Evolutionary conservation across 2,797 vertebrate species (phyloP).

Genomic region (Distichodus sexfasciatus): DNA sequence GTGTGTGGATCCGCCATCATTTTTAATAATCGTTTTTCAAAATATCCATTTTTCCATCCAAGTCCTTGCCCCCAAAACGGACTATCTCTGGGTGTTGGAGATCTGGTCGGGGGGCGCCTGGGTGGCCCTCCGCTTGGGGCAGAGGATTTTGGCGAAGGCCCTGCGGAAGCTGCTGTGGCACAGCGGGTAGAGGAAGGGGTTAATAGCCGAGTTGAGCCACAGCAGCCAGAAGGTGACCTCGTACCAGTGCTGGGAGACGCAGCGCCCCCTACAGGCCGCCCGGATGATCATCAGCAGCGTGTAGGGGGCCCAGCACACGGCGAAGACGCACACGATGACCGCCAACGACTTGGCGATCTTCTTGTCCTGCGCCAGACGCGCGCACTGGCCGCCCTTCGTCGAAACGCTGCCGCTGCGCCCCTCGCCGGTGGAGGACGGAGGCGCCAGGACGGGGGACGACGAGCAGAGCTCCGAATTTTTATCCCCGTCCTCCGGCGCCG

Average conservation of each 20-base stretch:
- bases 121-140: constrained; percentile 57
- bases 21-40: too few species aligned
- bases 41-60: too few species aligned
- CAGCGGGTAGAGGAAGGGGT: constrained; percentile 86
- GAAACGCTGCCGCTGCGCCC: constrained; percentile 67
- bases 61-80: neutral
- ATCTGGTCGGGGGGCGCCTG: constrained; percentile 48
- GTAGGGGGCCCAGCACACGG: constrained; percentile 87
- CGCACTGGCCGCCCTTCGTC: constrained; percentile 67
- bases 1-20: too few species aligned
- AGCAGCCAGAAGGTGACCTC: constrained; percentile 87
- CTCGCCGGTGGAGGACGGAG: constrained; percentile 63
- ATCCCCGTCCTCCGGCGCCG: neutral
- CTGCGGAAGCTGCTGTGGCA: constrained; percentile 84
- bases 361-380: constrained; percentile 79
- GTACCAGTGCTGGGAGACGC: constrained; percentile 74
- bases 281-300: constrained; percentile 82
- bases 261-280: constrained; percentile 74
- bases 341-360: constrained; percentile 85
- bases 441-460: constrained; percentile 65
- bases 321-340: constrained; percentile 82
- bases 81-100: constrained; percentile 38
- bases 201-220: constrained; percentile 88
- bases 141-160: constrained; percentile 82
- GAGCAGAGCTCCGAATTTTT: constrained; percentile 52